Conservation (phyloP, 2,797 vertebrate species). For the Oreochromis mossambicus region DNA sequence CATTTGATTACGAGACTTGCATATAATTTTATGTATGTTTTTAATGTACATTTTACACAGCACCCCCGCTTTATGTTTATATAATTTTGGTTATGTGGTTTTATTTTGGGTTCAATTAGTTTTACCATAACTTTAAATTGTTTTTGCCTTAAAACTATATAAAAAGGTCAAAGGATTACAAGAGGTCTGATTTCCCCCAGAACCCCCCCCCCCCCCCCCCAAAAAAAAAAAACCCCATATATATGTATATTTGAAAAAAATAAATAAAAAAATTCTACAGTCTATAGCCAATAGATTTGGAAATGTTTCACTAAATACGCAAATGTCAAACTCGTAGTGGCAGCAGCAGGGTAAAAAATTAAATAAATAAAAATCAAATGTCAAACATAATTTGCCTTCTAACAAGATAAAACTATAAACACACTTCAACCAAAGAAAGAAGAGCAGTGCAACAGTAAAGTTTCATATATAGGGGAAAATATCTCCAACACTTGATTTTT, state of each 20-base stretch:
- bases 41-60: neutral
- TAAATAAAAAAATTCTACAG: neutral
- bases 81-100: neutral
- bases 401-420: neutral
- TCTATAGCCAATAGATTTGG: neutral
- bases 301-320: neutral
- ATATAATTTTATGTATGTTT: neutral
- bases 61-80: neutral
- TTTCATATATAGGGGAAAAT: neutral
- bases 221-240: too few species aligned
- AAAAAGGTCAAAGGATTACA: too few species aligned
- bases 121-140: neutral
- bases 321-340: neutral
- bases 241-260: too few species aligned
- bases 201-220: too few species aligned
- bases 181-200: neutral
- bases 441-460: neutral
- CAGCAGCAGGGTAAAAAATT: neutral
- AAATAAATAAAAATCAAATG: neutral
- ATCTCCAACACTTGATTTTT: constrained; percentile 4
- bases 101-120: neutral
- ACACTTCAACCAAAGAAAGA: neutral
- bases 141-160: neutral
- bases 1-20: neutral
- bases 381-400: neutral